Evolutionary conservation across 2,113 vertebrate genomes (phyloP).

Genomic region (Dipodomys spectabilis): DNA sequence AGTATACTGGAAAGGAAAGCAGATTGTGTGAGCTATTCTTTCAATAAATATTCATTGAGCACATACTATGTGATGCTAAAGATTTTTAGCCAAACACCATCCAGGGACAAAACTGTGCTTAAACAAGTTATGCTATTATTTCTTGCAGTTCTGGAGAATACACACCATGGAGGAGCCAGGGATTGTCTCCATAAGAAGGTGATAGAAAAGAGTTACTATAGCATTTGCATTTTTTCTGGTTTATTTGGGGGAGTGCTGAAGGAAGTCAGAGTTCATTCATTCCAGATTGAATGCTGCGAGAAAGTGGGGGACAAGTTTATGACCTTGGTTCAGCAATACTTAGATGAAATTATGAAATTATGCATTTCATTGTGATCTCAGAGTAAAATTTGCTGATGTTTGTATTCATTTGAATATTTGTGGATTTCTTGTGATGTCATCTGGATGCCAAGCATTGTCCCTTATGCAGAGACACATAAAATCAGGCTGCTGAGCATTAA

Average conservation of each 20-base stretch:
- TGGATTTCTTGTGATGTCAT: background rate
- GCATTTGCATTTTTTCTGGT: background rate
- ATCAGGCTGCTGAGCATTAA: background rate
- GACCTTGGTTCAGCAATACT: slow-evolving; percentile 4
- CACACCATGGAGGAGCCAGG: background rate
- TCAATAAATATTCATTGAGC: slow-evolving; percentile 32
- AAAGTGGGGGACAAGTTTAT: slow-evolving; percentile 32
- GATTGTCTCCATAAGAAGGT: background rate
- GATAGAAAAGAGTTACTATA: background rate
- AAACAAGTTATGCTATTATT: slow-evolving; percentile 1
- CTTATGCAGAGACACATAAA: slow-evolving; percentile 9
- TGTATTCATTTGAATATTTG: slow-evolving; percentile 43
- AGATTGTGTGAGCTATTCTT: background rate
- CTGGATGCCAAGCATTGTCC: background rate
- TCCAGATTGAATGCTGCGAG: background rate
- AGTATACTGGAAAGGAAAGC: slow-evolving; percentile 1
- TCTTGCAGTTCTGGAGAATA: background rate
- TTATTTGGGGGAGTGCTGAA: background rate
- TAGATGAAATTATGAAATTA: slow-evolving; percentile 54
- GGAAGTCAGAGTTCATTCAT: background rate
- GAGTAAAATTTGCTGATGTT: slow-evolving; percentile 20
- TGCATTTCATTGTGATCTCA: slow-evolving; percentile 40
- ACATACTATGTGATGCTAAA: background rate
- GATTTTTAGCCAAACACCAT: background rate
- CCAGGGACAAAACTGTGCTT: background rate